A percentile compares a stretch with the other conserved stretches of the same genome.
These are phyloP conservation scores for Meta bourneti DNA, from an alignment of 2,888 invertebrate species.

Conservation along the genomic window DNA sequence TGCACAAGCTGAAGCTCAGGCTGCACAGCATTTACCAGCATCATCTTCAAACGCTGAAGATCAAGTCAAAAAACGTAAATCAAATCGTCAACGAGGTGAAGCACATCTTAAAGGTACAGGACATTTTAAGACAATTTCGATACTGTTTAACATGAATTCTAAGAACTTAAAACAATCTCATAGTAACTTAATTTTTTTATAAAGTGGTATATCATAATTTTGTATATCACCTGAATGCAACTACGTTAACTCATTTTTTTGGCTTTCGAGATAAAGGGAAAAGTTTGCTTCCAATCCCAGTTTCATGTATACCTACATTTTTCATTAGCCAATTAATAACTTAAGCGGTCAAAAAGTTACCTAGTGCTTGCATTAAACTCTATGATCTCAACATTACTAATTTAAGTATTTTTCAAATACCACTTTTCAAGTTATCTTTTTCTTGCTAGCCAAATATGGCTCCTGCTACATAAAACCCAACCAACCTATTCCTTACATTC, in stretches of 20 bases:
- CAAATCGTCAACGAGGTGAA: constrained; percentile 59
- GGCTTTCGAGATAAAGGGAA: too few species aligned
- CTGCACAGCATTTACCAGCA: constrained; percentile 68
- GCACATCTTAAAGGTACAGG: constrained; percentile 43
- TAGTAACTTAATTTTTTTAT: neutral
- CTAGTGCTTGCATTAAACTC: too few species aligned
- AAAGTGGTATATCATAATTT: neutral
- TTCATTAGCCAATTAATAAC: too few species aligned
- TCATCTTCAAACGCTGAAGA: constrained; percentile 64
- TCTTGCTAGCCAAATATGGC: neutral
- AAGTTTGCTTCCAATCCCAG: too few species aligned
- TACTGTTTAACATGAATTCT: neutral
- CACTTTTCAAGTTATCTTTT: neutral
- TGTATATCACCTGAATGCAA: neutral
- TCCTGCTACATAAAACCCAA: too few species aligned
- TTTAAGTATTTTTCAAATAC: neutral
- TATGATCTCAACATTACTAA: too few species aligned
- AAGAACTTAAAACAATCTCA: neutral
- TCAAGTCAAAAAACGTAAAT: constrained; percentile 69
- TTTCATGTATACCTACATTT: too few species aligned
- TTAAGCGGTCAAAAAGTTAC: too few species aligned
- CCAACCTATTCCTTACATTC: too few species aligned
- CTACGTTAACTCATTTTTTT: neutral
- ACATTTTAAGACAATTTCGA: neutral
- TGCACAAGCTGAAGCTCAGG: constrained; percentile 54